Conservation (phyloP, 2,113 vertebrate genomes). For the Sorex araneus region DNA sequence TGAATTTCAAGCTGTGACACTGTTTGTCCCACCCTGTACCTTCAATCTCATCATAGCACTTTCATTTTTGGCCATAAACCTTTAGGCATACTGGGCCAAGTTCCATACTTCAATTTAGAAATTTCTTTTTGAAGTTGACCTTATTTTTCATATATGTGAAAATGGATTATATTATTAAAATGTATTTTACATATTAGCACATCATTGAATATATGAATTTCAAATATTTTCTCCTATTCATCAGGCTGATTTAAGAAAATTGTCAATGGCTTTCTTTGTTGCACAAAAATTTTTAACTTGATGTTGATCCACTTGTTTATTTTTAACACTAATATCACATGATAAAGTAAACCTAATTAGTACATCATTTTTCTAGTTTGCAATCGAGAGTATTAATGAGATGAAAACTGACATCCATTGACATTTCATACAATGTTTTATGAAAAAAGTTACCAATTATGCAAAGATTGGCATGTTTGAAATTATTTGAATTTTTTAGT, state of each 20-base stretch:
- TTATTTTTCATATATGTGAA: no score
- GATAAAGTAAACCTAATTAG: background rate
- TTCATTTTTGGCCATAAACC: background rate
- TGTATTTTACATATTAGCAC: background rate
- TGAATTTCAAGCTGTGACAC: background rate
- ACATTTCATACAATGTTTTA: slow-evolving; percentile 17
- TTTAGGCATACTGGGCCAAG: background rate
- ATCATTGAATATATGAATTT: background rate
- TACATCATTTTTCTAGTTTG: slow-evolving; percentile 56
- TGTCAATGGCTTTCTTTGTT: background rate
- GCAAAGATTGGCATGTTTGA: slow-evolving; percentile 13
- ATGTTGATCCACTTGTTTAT: background rate
- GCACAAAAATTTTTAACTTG: background rate
- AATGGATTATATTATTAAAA: background rate
- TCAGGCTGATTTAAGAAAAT: background rate
- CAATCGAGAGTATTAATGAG: slow-evolving; percentile 9
- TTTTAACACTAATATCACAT: background rate
- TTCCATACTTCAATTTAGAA: background rate
- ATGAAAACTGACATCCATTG: slow-evolving; percentile 27
- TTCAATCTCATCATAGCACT: background rate
- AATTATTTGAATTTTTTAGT: background rate
- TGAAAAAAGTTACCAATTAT: slow-evolving; percentile 43
- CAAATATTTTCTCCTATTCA: background rate
- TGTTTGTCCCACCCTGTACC: background rate
- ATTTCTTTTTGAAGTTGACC: no score